Base-by-base conservation (phyloP, 2,888 invertebrate species). In the Leucoptera coffeella region DNA sequence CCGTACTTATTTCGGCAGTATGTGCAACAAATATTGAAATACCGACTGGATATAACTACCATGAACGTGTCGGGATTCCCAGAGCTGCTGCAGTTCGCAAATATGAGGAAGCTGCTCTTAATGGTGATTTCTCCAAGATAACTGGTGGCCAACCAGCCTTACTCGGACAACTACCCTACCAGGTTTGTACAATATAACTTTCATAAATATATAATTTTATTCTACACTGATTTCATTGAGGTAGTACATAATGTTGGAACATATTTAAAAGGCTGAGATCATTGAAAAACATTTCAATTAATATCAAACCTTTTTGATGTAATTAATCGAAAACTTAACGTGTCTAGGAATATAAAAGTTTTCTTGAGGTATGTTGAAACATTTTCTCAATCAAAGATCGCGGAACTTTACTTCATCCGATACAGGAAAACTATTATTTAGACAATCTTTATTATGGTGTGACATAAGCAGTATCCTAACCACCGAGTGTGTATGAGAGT, bases 61-160 rank as follows among this genome's bases (percentile, higher is more conserved):
- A 29, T 14, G 12, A 11, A 7, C 15, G 12, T 10, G 7, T 29
- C 17, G 29, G 29, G 12, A 21, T 29, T 13, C 8, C 21, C 12
- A 17, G 22, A n/a, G 29, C 29, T 7, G 14, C 15, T 8, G 11
- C 22, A 10, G 26, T 29, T 19, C n/a, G 17, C 22, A 11, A 11
- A 9, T 13, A 4, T 10, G 29, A 29, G 10, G 25, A 25, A n/a
- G 15, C 21, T 8, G 10, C 12, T 4, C 2, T 5, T 12, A 8
- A 12, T 6, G 22, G 11, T 5, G 8, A 26, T 12, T 29, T 27
- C 3, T 30, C 39, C 6, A 52, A 51, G 27, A 55, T 57, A 14
- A 39, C 47, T 6, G 56, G 56, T 12, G 57, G 57, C 4, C 24
- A 27, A 2, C 39, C 43, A 2, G 43, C 55, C 9, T 27, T 12